Evolutionary conservation across 2,797 vertebrate species (phyloP).

Genomic region (Manis javanica): DNA sequence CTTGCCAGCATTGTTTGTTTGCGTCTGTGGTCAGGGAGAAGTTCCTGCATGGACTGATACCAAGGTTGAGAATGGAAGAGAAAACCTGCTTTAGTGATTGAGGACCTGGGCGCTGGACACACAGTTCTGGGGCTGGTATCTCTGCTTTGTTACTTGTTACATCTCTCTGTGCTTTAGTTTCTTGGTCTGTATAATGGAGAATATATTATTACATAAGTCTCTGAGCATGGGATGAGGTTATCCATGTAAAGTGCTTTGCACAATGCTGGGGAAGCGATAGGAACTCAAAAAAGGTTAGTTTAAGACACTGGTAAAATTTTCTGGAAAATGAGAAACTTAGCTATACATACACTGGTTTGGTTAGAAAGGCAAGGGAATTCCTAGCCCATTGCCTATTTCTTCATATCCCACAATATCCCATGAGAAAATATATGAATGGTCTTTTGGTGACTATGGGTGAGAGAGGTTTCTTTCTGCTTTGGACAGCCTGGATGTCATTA

Average conservation of each 20-base stretch:
- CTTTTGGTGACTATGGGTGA: neutral
- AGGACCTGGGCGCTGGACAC: neutral
- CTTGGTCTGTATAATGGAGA: neutral
- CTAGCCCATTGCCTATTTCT: neutral
- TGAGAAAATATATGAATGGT: neutral
- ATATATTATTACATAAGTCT: neutral
- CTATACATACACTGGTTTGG: neutral
- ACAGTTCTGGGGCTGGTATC: no score
- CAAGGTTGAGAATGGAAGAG: neutral
- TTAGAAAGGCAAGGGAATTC: neutral
- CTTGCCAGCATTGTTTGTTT: neutral
- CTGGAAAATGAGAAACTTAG: neutral
- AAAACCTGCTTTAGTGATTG: neutral
- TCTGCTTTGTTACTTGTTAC: neutral
- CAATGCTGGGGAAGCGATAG: neutral
- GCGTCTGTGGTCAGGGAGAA: neutral
- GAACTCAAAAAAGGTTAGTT: neutral
- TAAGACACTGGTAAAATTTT: no score
- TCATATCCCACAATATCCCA: neutral
- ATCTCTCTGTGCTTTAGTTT: neutral
- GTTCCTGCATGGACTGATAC: neutral
- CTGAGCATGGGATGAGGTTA: neutral
- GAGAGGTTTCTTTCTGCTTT: neutral
- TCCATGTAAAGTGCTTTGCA: neutral
- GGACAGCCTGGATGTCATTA: neutral